Evolutionary conservation across 37 sponge, comb jelly and placozoan genomes (phyloP).

Genomic region (Cladorhizidae sp.): DNA sequence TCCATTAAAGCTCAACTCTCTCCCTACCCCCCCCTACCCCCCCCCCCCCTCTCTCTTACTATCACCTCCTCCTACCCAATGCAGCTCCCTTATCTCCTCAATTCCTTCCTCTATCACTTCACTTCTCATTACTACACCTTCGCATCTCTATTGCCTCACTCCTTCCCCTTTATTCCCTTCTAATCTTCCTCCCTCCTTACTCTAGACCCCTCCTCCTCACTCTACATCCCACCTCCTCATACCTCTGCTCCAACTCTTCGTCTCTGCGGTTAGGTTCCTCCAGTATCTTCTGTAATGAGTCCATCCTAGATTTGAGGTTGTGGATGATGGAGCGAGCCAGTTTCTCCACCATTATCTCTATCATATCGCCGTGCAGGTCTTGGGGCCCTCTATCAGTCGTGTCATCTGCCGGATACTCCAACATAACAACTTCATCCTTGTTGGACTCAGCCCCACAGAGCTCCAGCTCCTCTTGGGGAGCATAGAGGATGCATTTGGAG

Average conservation of each 20-base stretch:
- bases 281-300: neutral
- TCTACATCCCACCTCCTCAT: neutral
- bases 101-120: neutral
- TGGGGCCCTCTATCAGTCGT: neutral
- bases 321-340: neutral
- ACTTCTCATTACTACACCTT: no score
- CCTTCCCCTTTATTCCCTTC: neutral
- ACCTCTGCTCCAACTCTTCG: slow-evolving; percentile 6
- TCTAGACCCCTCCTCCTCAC: neutral
- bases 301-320: slow-evolving; percentile 4
- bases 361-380: neutral
- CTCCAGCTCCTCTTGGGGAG: slow-evolving; percentile 30
- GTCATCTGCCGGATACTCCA: slow-evolving; percentile 16
- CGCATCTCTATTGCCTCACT: neutral
- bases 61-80: no score
- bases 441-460: neutral
- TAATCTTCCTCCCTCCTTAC: neutral
- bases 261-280: neutral
- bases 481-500: slow-evolving; percentile 47
- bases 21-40: no score
- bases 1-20: no score
- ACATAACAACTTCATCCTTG: slow-evolving; percentile 6
- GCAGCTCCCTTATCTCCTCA: no score
- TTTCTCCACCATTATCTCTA: neutral
- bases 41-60: no score